Evolutionary conservation across 2,888 invertebrate genomes (phyloP), one percentile per base, ranked within the genome.

Genomic region (Rhorus exstirpatorius): DNA sequence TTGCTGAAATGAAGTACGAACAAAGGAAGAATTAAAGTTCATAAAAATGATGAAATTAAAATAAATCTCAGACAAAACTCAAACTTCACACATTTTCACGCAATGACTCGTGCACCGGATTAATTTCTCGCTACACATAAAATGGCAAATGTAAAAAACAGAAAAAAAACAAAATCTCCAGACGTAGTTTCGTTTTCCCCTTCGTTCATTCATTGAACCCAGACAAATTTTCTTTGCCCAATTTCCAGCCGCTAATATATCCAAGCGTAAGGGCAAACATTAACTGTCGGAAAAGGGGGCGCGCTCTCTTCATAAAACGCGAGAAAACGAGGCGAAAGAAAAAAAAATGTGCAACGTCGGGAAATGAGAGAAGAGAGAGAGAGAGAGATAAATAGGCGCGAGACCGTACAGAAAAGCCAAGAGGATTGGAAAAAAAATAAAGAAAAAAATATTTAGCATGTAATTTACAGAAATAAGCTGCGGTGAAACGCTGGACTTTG

Each of bases 401-500:
- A 14, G 58, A 49, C 46, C 60, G 60, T 24, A 68, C 46, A 49
- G 49, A 68, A 76, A 44, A 46, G 65, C 17, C 44, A 19, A 31
- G 53, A 24, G 24, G 41, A 41, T 63, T 49, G 10, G 67, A 46
- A 60, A 71, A 71, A 60, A 71, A 53, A 31, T 0, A 3, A 26
- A 12, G 14, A 49, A 72, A 60, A 79, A 67, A 79, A 72, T 31
- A 79, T 76, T 83, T 76, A 76, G 76, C 76, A 76, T 72, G 79
- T 83, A 76, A 83, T 83, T 72, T 71, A 76, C 61, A 71, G 71
- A 76, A 83, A 83, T 76, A 83, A 79, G 79, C 76, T 72, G 83
- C 31, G 79, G 76, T 55, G 71, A 51, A 71, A 38, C 19, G 49
- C 41, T 51, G 65, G 55, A 38, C 74, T 78, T 70, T 70, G 75